Conservation (phyloP, 2,888 invertebrate species). For the Rugalucina vietnamica region DNA sequence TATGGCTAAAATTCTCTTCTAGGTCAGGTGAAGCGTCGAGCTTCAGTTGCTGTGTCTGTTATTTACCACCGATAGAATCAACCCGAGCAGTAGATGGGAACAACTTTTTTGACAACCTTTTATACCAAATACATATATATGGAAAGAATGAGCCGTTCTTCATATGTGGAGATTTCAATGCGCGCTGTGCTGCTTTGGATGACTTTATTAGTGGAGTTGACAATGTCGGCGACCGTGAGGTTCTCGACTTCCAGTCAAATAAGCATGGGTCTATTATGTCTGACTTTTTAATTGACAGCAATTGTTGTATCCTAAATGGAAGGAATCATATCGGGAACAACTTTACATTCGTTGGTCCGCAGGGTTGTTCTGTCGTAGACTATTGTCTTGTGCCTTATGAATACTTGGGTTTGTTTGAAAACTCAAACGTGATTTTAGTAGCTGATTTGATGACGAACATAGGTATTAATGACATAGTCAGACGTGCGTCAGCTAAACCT, state of each 20-base stretch:
- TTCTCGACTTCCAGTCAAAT: background rate
- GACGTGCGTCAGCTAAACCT: background rate
- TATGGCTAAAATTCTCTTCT: background rate
- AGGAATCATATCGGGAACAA: background rate
- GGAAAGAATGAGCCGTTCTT: background rate
- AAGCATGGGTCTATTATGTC: background rate
- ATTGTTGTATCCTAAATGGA: conserved; percentile 1
- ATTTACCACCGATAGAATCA: background rate
- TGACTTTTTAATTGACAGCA: background rate
- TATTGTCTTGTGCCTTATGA: background rate
- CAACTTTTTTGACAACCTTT: background rate
- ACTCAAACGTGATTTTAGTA: background rate
- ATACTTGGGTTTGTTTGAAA: background rate
- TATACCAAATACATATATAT: background rate
- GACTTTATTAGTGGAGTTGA: background rate
- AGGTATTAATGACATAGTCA: background rate
- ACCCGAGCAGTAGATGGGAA: background rate
- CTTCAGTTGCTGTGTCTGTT: background rate
- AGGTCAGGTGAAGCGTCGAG: background rate
- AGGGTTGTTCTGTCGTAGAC: background rate
- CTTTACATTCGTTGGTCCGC: background rate
- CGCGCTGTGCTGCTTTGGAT: background rate
- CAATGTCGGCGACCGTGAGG: background rate
- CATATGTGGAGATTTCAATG: background rate
- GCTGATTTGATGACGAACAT: background rate